Percentiles rank a stretch among this genome's conserved stretches.
phyloP scores from a whole-genome alignment of 2,113 vertebrate species.

The Choloepus hoffmanni region DNA sequence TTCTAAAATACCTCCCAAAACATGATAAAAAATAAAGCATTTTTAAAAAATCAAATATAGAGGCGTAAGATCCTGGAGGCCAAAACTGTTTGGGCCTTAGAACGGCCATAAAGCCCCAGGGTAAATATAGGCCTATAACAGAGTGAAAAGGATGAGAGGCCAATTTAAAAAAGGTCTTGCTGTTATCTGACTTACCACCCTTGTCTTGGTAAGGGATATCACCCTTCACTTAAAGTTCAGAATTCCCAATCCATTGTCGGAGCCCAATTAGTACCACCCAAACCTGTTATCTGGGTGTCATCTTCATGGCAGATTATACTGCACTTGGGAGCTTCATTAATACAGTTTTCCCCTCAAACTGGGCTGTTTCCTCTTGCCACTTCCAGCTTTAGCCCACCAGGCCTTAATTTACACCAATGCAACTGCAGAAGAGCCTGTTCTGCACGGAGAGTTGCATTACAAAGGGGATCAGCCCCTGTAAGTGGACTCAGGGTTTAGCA shows the following conservation, averaged over 20 bases:
- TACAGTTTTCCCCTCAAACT: neutral
- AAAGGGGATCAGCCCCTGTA: neutral
- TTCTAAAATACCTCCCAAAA: neutral
- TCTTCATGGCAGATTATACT: neutral
- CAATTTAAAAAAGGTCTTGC: neutral
- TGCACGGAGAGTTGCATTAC: conserved; percentile 11
- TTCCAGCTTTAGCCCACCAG: neutral
- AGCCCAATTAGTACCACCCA: neutral
- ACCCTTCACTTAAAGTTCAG: neutral
- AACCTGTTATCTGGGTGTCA: neutral
- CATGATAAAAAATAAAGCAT: neutral
- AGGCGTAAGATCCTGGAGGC: neutral
- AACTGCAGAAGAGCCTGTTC: neutral
- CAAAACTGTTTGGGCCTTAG: neutral
- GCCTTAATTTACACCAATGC: neutral
- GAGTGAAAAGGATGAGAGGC: neutral
- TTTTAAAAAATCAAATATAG: neutral
- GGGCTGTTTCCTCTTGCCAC: neutral
- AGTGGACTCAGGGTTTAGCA: neutral
- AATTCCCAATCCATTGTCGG: neutral
- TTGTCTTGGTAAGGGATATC: neutral
- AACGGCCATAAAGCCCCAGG: conserved; percentile 5
- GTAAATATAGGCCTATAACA: neutral
- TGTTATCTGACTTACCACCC: neutral
- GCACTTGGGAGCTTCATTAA: neutral